Base-by-base conservation (phyloP, 2,797 vertebrate genomes). In the Sciurus vulgaris region DNA sequence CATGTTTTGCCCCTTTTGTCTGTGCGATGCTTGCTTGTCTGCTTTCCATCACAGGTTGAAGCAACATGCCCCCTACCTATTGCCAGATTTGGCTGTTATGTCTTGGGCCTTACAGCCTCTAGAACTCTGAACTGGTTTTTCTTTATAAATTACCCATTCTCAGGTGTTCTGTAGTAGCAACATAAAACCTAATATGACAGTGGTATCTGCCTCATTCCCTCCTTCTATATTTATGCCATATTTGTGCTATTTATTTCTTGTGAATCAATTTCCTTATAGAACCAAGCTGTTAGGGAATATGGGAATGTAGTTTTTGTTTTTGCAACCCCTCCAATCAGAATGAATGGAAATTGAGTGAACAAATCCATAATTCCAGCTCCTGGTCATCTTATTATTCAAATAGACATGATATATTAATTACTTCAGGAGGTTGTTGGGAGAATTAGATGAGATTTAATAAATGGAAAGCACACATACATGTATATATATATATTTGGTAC, bases 251-350 rank as follows among this genome's bases (percentile, higher is more conserved):
- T 11, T 3, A 44, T 28, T 7, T 89, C 89, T 82, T 51, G 65
- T n/a, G 67, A 77, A n/a, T 33, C 56, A 72, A 18, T 72, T 85
- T 94, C 17, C 15, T 87, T 30, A 41, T 12, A 35, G 47, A 85
- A 78, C 11, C 47, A 30, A 49, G 69, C n/a, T 82, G 78, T 47
- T 77, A 63, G 26, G 70, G 70, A 65, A 82, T 91, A 33, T 93
- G 63, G 84, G 92, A 77, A 83, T 69, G 15, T 26, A 38, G 41
- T 54, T 94, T 91, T 94, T 63, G 18, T 91, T 85, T 82, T 88
- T 63, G 47, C 41, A 93, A 33, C 20, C 22, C 54, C 49, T 86
- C n/a, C 47, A 61, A 8, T 69, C 35, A 87, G n/a, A 90, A 87
- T 70, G 41, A 67, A 72, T 85, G 54, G n/a, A 74, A 81, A 79